Evolutionary conservation across 2,113 vertebrate genomes (phyloP), one percentile per base, ranked within the genome.

Genomic region (Leptodactylus fuscus): DNA sequence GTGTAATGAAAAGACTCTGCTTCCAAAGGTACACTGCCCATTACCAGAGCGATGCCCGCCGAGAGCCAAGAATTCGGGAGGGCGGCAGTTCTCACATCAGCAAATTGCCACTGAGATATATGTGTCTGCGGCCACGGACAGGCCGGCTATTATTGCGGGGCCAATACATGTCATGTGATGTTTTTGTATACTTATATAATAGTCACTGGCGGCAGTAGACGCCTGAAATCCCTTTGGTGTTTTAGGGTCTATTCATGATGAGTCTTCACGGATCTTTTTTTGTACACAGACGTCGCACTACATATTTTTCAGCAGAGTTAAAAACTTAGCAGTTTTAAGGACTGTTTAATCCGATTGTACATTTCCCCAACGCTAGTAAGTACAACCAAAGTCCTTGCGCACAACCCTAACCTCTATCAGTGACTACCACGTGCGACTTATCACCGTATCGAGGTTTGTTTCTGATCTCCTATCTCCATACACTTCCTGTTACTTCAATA

Each of bases 11-110:
- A 78, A n/a, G 13, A 18, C 15, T 60, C 24, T 9, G 5, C 60
- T 71, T 83, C 32, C 20, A 70, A 41, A 53, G 44, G 75, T 69
- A 34, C n/a, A n/a, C n/a, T 36, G 58, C 34, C 36, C 44, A 44
- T 70, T 78, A 32, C 74, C 48, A 58, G 75, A 78, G 73, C 67
- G 12, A n/a, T 20, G n/a, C 13, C 32, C 85, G 51, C 67, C 6
- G 51, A 60, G 74, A 81, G 29, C 74, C 8, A 58, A 62, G 65
- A 85, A 38, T n/a, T 36, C 12, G 27, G 36, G 9, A 67, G 46
- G 29, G 62, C 44, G 16, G 22, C 32, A 38, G n/a, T 34, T 58
- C 76, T 24, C 51, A 38, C 76, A 27, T 60, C 76, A 79, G 76
- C 76, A 41, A 2, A 79, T 24, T 79, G 32, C n/a, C n/a, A n/a